Evolutionary conservation across 2,113 vertebrate genomes (phyloP), one percentile per base, ranked within the genome.

Genomic region (Cyprinus carpio): DNA sequence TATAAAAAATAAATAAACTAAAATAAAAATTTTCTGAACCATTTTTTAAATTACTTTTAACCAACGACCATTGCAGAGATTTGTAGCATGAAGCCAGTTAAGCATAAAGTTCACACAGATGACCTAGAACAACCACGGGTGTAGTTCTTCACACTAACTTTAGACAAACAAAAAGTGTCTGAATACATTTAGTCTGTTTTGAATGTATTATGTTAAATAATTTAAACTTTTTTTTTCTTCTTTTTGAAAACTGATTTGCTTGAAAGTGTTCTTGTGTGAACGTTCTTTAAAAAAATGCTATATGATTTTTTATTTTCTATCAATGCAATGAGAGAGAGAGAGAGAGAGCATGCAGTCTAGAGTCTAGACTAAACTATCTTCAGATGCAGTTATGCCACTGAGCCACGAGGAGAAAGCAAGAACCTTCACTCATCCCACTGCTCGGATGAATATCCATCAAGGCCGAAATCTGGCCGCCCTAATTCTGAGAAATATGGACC

Each of bases 351-450:
- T 56, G 27, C 75, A 78, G 37, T 60, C 20, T n/a, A 25, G 56
- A 60, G 76, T 78, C 76, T 78, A 58, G 20, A 37, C 37, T 27
- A 77, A 56, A 79, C 4, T 46, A 75, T 77, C 27, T 77, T 54
- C 46, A 34, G 27, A 77, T 23, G 25, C 27, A 76, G 75, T 80
- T 60, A 40, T 62, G 56, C 56, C 77, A 80, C 56, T 40, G 58
- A 27, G 64, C 58, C 15, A 27, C 4, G 8, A 46, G 60, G 15
- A 29, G 25, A 51, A 51, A 51, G 25, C 13, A 64, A 64, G 37
- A 78, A 29, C 31, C 25, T 65, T 65, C 75, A 64, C 75, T 87
- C 81, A 84, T 83, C 78, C 49, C 25, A 69, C 80, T 58, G 74
- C 58, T 43, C 51, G 12, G 76, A 58, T 34, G 20, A 60, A 78